phyloP scores from a whole-genome alignment of 2,888 invertebrate genomes.

The Yponomeuta sedellus region DNA sequence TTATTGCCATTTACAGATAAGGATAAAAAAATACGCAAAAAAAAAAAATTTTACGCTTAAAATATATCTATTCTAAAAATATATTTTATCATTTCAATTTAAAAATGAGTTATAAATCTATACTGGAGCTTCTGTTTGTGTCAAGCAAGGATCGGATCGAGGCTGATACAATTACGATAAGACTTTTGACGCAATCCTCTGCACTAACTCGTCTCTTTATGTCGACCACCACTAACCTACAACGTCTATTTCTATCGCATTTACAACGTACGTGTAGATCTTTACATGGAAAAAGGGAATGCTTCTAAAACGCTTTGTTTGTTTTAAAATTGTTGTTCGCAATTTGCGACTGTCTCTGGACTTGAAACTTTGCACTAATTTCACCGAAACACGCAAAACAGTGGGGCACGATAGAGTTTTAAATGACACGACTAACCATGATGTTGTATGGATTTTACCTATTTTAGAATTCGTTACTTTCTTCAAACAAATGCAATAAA shows the following conservation, averaged over 20 bases:
- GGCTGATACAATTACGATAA: conserved; percentile 19
- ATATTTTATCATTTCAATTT: no score
- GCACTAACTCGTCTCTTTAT: not conserved
- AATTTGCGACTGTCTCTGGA: not conserved
- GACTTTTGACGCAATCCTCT: conserved; percentile 17
- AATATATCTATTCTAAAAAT: no score
- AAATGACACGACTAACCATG: not conserved
- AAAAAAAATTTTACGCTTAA: no score
- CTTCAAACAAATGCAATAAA: no score
- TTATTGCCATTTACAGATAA: no score
- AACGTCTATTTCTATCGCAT: not conserved
- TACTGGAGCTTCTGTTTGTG: not conserved
- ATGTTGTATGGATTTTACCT: not conserved
- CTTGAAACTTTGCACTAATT: not conserved
- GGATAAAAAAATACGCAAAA: no score
- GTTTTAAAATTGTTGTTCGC: not conserved
- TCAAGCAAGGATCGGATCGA: conserved; percentile 7
- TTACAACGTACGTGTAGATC: not conserved
- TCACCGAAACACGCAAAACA: conserved; percentile 2
- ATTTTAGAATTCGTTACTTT: not conserved
- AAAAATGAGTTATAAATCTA: no score
- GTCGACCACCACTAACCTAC: not conserved
- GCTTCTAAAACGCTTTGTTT: not conserved
- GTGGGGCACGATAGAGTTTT: not conserved
- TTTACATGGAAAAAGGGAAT: not conserved